Evolutionary conservation across 1,140 invertebrate species (phyloP), one percentile per base, ranked within the genome.

Genomic region (Cotesia chilonis): DNA sequence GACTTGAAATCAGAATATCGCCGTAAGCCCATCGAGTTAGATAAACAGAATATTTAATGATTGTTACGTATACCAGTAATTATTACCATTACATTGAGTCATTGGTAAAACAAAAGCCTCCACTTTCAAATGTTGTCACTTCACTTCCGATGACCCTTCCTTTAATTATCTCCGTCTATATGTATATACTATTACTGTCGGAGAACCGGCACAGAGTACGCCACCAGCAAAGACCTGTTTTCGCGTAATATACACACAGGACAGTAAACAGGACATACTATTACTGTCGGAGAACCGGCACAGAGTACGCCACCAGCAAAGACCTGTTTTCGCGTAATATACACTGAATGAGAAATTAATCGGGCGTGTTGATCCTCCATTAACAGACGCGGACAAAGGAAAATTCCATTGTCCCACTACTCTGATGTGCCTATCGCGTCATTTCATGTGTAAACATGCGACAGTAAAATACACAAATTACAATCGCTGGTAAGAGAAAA

Each of bases 261-360:
- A 28, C 28, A 28, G 28, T 3, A 28, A 1, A 28, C 28, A 28
- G 28, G 28, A 28, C 28, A 28, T 28, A 28, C 2, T 28, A 28
- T 28, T 28, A 28, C 28, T 28, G 28, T 28, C 28, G 28, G 28
- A 28, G 28, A 28, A 28, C 28, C 2, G 28, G 28, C 28, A 28
- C 28, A 41, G 41, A 47, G 4, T 47, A 10, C 10, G 10, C 6
- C 6, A 47, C 10, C 6, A 47, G 41, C 41, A 47, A 59, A 59
- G 57, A 59, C 57, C 57, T 59, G 57, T 59, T 59, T 59, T 59
- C 57, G 20, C 57, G 57, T 59, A 59, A 59, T 59, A 59, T 59
- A 59, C 57, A 59, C 57, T 59, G 57, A 59, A 59, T 59, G 57
- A 59, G 57, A 59, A 59, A 59, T 59, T 59, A 59, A 59, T 59